A percentile compares a stretch with the other conserved stretches of the same genome.
These are phyloP conservation scores for Caenorhabditis doughertyi DNA, from an alignment of 2,888 invertebrate genomes.

Conservation along the genomic window DNA sequence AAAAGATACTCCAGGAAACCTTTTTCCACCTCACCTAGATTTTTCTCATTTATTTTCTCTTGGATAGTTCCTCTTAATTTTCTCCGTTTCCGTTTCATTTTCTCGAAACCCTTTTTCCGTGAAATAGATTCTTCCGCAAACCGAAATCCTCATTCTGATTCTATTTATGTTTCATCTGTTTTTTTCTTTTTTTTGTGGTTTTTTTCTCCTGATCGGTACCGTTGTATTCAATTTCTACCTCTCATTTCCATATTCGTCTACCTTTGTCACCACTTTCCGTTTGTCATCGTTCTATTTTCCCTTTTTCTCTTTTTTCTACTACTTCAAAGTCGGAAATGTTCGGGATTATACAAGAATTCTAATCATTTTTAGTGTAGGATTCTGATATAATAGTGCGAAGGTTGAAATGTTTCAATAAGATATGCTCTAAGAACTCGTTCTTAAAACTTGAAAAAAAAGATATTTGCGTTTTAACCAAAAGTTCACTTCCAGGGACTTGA, in stretches of 20 bases:
- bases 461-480: no score
- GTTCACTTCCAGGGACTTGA: no score
- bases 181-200: background rate
- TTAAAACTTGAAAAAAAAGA: no score
- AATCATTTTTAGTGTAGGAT: background rate
- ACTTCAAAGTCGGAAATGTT: slow-evolving; percentile 1
- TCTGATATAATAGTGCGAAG: no score
- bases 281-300: slow-evolving; percentile 21
- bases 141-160: slow-evolving; percentile 16
- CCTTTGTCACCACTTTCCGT: slow-evolving; percentile 33
- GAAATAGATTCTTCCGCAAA: background rate
- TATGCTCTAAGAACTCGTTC: no score
- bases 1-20: background rate
- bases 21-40: slow-evolving; percentile 14
- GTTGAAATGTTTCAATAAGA: no score
- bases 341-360: background rate
- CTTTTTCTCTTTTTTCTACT: slow-evolving; percentile 3
- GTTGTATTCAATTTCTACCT: slow-evolving; percentile 35
- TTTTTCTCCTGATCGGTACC: slow-evolving; percentile 15
- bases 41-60: background rate
- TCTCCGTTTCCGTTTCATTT: slow-evolving; percentile 35
- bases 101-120: background rate
- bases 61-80: slow-evolving; percentile 18
- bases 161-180: slow-evolving; percentile 5
- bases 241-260: slow-evolving; percentile 45